Percentiles rank a stretch among this genome's conserved stretches.
These are phyloP conservation scores for Meloe dianella DNA, from an alignment of 2,888 invertebrate genomes.

Conservation along the genomic window DNA sequence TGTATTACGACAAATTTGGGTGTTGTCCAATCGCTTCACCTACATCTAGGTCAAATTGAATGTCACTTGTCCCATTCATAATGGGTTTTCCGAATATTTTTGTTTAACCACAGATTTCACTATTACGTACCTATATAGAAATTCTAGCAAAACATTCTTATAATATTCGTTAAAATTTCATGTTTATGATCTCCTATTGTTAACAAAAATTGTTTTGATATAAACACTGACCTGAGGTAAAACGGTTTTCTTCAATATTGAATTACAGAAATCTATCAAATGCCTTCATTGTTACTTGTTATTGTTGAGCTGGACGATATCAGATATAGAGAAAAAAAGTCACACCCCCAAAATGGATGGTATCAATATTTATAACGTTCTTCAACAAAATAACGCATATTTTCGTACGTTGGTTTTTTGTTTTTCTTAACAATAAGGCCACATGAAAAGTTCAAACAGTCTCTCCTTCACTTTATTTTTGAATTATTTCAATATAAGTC, in stretches of 20 bases:
- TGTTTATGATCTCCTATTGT: neutral
- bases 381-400: neutral
- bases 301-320: neutral
- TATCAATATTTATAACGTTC: neutral
- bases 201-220: neutral
- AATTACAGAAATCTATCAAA: conserved; percentile 4
- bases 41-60: conserved; percentile 8
- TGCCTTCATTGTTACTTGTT: neutral
- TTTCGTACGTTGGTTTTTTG: neutral
- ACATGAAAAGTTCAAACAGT: neutral
- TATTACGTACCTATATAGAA: too few relatives aligned
- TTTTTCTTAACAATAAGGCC: too few relatives aligned
- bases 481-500: too few relatives aligned
- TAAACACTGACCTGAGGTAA: conserved; percentile 16
- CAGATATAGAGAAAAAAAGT: neutral
- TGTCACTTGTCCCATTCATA: conserved; percentile 4
- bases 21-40: conserved; percentile 4
- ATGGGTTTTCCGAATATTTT: neutral
- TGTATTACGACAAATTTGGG: conserved; percentile 4
- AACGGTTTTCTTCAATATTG: conserved; percentile 6
- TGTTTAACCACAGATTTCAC: conserved; percentile 11
- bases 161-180: neutral
- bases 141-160: neutral
- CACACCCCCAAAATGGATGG: too few relatives aligned
- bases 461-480: too few relatives aligned